Evolutionary conservation across 1,140 invertebrate species (phyloP), one percentile per base, ranked within the genome.

Genomic region (Zophobas morio): DNA sequence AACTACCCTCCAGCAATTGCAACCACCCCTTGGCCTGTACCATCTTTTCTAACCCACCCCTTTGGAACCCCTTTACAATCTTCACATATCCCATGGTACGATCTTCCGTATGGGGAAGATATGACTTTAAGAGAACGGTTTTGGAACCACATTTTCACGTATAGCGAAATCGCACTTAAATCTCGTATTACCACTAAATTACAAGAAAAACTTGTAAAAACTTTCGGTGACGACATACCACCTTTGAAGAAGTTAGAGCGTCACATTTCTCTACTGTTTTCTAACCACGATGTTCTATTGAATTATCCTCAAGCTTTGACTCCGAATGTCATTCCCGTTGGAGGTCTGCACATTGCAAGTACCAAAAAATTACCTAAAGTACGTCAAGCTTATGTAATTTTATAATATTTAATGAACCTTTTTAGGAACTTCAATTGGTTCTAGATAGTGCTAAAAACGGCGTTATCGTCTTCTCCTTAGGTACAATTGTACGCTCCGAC

Each of bases 271-370:
- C 42, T 60, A 6, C 35, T 74, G 6, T 46, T 74, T 0, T 6
- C 53, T 6, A 75, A 66, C 53, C 51, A 42, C 8, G 46, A 66
- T 51, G 42, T 63, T 70, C 87, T 88, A 0, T 80, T 92, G 90
- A 86, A 76, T 49, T 42, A 77, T 73, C 60, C 78, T 20, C 74
- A 76, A 70, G 70, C 78, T 1, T 0, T 79, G 1, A 32, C 78
- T 20, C 88, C 89, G 0, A 88, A 89, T 81, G 84, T 90, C 33
- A 86, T 90, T 40, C 89, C 91, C 82, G 87, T 92, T 73, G 90
- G 90, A 39, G 90, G 90, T 35, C 79, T 91, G 39, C 90, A 91
- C 81, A 85, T 90, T 42, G 84, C 85, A 74, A 47, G 35, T 51
- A 60, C 81, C 20, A 84, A 82, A 34, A 47, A 74, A 35, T 73